A percentile compares a stretch with the other conserved stretches of the same genome.
Evolutionary conservation across 2,888 invertebrate genomes (phyloP).

Genomic region (Automeris io): DNA sequence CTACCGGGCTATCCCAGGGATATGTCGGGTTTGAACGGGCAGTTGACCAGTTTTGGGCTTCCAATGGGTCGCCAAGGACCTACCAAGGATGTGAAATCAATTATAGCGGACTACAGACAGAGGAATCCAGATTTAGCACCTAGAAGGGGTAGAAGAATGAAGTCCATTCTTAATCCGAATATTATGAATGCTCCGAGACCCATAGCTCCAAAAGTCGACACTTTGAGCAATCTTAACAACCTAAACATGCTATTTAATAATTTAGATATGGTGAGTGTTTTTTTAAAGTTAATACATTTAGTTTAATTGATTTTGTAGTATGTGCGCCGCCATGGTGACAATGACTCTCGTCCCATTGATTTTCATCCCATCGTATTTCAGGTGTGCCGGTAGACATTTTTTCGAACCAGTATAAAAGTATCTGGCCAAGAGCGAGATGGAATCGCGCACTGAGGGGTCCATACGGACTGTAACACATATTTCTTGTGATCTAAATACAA

Average conservation of each 20-base stretch:
- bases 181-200: constrained; percentile 63
- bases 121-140: constrained; percentile 86
- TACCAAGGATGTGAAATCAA: constrained; percentile 88
- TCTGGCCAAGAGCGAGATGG: too few relatives aligned
- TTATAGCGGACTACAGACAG: constrained; percentile 88
- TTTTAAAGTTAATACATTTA: too few relatives aligned
- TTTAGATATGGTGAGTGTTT: constrained; percentile 67
- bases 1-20: constrained; percentile 61
- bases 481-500: too few relatives aligned
- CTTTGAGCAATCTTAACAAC: constrained; percentile 42
- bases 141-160: constrained; percentile 80
- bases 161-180: constrained; percentile 67
- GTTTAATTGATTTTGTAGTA: too few relatives aligned
- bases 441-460: too few relatives aligned
- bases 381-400: too few relatives aligned
- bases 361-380: too few relatives aligned
- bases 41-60: constrained; percentile 67
- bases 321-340: too few relatives aligned
- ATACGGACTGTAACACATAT: too few relatives aligned
- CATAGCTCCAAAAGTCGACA: constrained; percentile 60
- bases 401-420: too few relatives aligned
- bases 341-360: too few relatives aligned
- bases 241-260: constrained; percentile 67
- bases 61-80: constrained; percentile 83
- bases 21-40: constrained; percentile 78